Evolutionary conservation across 2,797 vertebrate species (phyloP).

Genomic region (Hozukius guyotensis): DNA sequence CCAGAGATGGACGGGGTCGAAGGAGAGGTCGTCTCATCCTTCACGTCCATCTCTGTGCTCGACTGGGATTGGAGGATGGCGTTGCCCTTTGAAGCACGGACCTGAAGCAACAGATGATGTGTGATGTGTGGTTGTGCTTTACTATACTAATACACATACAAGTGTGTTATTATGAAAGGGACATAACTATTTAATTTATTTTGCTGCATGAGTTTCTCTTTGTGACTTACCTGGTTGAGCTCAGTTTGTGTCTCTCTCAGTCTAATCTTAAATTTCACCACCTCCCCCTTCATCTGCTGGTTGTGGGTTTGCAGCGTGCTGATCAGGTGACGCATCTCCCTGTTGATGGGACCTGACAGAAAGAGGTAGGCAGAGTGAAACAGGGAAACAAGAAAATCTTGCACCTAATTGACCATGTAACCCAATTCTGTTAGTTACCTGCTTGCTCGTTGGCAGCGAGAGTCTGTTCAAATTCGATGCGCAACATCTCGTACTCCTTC

Average conservation of each 20-base stretch:
- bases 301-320: constrained; percentile 98
- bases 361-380: neutral
- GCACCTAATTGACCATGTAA: neutral
- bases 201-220: neutral
- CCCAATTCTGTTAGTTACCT: constrained; percentile 78
- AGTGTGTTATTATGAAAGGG: neutral
- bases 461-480: constrained; percentile 98
- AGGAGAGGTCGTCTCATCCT: constrained; percentile 87
- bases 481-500: constrained; percentile 98
- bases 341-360: constrained; percentile 92
- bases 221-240: constrained; percentile 88
- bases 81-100: constrained; percentile 88
- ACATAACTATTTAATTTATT: neutral
- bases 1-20: constrained; percentile 63
- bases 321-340: constrained; percentile 97
- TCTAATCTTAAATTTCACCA: constrained; percentile 92
- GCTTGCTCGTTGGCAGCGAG: constrained; percentile 98
- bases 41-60: constrained; percentile 90
- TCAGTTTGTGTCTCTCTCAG: constrained; percentile 93
- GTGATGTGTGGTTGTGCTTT: neutral
- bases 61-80: constrained; percentile 91
- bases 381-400: neutral
- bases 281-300: constrained; percentile 97
- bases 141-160: neutral
- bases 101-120: constrained; percentile 70